Evolutionary conservation across 2,797 vertebrate genomes (phyloP), one percentile per base, ranked within the genome.

Genomic region (Characodon lateralis): DNA sequence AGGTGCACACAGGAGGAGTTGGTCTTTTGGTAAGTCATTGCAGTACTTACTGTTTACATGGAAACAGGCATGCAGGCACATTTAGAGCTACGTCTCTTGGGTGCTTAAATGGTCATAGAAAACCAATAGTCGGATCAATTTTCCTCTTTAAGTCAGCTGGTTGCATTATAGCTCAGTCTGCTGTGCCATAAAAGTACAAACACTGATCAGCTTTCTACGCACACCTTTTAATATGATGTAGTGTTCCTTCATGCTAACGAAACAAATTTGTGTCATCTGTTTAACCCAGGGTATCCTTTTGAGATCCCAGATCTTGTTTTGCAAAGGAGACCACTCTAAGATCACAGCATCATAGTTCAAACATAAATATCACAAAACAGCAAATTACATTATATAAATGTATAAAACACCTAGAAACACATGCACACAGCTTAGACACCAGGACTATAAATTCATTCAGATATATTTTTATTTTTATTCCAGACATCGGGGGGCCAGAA

Each of bases 31-130:
- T 41, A 22, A 70, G 68, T 77, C 69, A 39, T 41, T 70, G 73
- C 74, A 8, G 81, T 58, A 26, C 9, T 61, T 26, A 53, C 26
- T n/a, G 20, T 71, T 5, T 71, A 73, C 68, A 78, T 51, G 50
- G 16, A 24, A 10, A 22, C 3, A 73, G 26, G 70, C 16, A 12
- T 68, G 66, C 43, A 72, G 71, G 71, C 5, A 24, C 9, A 43
- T 43, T 68, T 43, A 68, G 39, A 43, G 1, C 51, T 22, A 6
- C 5, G 5, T 53, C 51, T 22, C 51, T 53, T 5, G 4, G 18
- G 18, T 53, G 20, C 20, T 53, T 53, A 22, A 20, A 20, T 53
- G 18, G 51, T 20, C 51, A 53, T 53, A 18, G 20, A 53, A 22
- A 53, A 22, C 51, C 51, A 53, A 53, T 51, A 51, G 50, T 51